These are phyloP conservation scores for Catharus bicknelli DNA, from an alignment of 2,113 vertebrate genomes.

Conservation along the genomic window DNA sequence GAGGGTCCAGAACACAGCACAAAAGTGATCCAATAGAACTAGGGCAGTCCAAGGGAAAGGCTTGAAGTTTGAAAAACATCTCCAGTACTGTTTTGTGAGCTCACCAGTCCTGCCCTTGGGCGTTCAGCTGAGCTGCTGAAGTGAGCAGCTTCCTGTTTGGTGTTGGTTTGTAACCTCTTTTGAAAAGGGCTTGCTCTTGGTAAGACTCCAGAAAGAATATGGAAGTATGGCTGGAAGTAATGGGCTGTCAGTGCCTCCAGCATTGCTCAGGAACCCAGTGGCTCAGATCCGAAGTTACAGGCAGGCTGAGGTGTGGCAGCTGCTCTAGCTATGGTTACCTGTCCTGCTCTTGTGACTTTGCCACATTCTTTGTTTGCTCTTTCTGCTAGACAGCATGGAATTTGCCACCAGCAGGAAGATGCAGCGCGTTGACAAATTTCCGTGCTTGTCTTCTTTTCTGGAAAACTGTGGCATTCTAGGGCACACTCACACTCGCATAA, in stretches of 20 bases:
- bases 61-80: not conserved
- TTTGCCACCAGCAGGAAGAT: not conserved
- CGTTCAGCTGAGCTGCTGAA: not conserved
- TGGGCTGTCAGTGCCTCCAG: not conserved
- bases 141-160: not conserved
- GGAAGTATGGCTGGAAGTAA: not conserved
- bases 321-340: not conserved
- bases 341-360: not conserved
- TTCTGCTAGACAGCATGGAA: not conserved
- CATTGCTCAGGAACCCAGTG: accelerated
- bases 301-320: not conserved
- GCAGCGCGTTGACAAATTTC: not conserved
- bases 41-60: not conserved
- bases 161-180: not conserved
- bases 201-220: not conserved
- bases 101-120: not conserved
- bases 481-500: no score
- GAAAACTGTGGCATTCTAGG: no score
- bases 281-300: not conserved
- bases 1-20: not conserved
- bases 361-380: not conserved
- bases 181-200: not conserved
- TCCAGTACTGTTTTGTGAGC: not conserved
- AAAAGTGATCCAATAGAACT: not conserved
- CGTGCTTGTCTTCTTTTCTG: no score